Conservation (phyloP, 1,140 invertebrate species). For the Camponotus pennsylvanicus region DNA sequence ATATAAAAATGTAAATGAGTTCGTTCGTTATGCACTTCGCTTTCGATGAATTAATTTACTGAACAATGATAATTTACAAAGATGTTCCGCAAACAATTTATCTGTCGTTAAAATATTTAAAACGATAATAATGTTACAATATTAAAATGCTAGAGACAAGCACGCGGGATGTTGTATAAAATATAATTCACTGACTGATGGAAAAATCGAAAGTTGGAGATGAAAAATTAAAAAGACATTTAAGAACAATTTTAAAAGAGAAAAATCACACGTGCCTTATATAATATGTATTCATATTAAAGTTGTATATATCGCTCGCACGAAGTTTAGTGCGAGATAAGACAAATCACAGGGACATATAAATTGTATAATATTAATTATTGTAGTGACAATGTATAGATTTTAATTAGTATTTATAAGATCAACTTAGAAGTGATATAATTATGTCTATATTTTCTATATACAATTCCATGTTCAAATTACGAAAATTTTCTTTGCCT, state of each 20-base stretch:
- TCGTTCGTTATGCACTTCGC: conserved; percentile 1
- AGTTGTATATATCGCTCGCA: conserved; percentile 9
- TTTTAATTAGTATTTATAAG: conserved; percentile 17
- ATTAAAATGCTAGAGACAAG: no score
- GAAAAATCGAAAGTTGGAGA: not conserved
- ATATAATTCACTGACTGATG: not conserved
- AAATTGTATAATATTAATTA: conserved; percentile 34
- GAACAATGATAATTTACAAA: not conserved
- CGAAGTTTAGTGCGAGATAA: not conserved
- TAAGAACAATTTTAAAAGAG: conserved; percentile 35
- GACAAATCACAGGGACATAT: not conserved
- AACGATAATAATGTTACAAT: not conserved
- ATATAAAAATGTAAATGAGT: not conserved
- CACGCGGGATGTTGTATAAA: not conserved
- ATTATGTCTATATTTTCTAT: not conserved
- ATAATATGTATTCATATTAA: conserved; percentile 43
- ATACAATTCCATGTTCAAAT: conserved; percentile 7
- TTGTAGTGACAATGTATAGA: conserved; percentile 13
- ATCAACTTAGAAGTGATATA: conserved; percentile 37
- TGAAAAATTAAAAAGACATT: conserved; percentile 14
- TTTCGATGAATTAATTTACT: conserved; percentile 22
- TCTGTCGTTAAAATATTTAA: not conserved
- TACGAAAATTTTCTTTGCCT: conserved; percentile 4
- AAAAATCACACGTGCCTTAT: conserved; percentile 73
- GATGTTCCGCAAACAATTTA: not conserved